Conservation (phyloP, 2,113 vertebrate species). For the Sander lucioperca region DNA sequence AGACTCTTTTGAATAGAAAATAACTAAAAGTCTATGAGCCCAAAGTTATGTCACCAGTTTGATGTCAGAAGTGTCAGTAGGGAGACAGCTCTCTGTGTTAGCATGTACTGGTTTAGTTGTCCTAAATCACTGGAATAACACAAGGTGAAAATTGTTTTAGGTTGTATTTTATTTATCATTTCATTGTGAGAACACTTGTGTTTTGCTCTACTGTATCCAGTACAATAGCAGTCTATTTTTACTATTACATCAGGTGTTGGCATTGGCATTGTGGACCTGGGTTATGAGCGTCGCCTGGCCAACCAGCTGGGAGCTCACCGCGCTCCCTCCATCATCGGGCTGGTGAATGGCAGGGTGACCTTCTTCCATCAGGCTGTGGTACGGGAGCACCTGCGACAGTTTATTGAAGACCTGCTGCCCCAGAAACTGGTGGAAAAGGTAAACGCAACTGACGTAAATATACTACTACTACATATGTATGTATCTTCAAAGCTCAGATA, state of each 20-base stretch:
- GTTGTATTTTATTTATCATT: not conserved
- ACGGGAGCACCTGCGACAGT: constrained; percentile 90
- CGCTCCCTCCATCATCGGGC: constrained; percentile 91
- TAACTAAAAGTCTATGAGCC: not conserved
- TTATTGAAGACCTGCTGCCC: constrained; percentile 93
- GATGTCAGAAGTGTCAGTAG: not conserved
- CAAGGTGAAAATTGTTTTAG: not conserved
- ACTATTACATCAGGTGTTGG: constrained; percentile 88
- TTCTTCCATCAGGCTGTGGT: constrained; percentile 92
- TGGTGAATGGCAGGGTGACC: constrained; percentile 91
- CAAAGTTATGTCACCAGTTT: not conserved
- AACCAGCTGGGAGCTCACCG: constrained; percentile 93
- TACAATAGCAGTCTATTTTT: not conserved
- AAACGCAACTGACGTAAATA: not conserved
- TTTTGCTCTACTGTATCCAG: constrained; percentile 1
- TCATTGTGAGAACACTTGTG: not conserved
- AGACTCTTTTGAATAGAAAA: not conserved
- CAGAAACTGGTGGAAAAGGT: constrained; percentile 93
- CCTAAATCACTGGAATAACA: not conserved
- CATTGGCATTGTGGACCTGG: constrained; percentile 93
- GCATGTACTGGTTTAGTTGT: not conserved
- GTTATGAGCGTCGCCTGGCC: constrained; percentile 91
- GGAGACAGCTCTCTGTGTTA: not conserved
- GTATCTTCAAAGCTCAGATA: not conserved
- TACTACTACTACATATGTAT: not conserved